Evolutionary conservation across 2,888 invertebrate species (phyloP).

Genomic region (Spodoptera exigua): DNA sequence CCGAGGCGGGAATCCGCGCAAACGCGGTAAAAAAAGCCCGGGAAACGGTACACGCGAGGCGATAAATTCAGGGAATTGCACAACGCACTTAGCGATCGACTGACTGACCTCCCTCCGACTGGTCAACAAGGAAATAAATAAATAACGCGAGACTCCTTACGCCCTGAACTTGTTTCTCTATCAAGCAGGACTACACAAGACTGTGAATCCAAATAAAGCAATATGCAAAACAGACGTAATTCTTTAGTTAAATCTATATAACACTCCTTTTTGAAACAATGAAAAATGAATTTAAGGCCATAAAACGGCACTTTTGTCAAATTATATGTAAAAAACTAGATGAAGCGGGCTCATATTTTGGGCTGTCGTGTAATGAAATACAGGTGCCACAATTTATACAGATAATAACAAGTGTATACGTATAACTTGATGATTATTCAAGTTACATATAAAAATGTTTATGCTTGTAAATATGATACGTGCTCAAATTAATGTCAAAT

Average conservation of each 20-base stretch:
- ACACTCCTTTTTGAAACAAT: too few relatives aligned
- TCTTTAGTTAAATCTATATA: too few relatives aligned
- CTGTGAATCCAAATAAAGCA: too few relatives aligned
- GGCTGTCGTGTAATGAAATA: too few relatives aligned
- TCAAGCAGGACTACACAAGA: too few relatives aligned
- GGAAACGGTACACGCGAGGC: constrained; percentile 71
- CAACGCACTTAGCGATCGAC: constrained; percentile 83
- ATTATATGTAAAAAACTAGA: too few relatives aligned
- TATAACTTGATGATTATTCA: too few relatives aligned
- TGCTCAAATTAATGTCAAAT: constrained; percentile 20
- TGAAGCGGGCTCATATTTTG: too few relatives aligned
- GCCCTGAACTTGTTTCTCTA: constrained; percentile 29
- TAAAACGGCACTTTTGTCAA: too few relatives aligned
- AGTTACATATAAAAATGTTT: constrained; percentile 3
- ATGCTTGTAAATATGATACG: constrained; percentile 2
- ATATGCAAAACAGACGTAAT: too few relatives aligned
- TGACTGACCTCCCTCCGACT: constrained; percentile 61
- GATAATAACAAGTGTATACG: neutral
- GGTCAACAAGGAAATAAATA: constrained; percentile 67
- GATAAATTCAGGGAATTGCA: constrained; percentile 86
- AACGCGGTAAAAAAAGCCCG: constrained; percentile 81
- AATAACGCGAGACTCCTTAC: constrained; percentile 44
- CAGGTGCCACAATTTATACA: neutral
- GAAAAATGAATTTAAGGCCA: too few relatives aligned
- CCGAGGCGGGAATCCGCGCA: constrained; percentile 80